Base-by-base conservation (phyloP, 2,797 vertebrate species). In the Melanotaenia parkinsoni region DNA sequence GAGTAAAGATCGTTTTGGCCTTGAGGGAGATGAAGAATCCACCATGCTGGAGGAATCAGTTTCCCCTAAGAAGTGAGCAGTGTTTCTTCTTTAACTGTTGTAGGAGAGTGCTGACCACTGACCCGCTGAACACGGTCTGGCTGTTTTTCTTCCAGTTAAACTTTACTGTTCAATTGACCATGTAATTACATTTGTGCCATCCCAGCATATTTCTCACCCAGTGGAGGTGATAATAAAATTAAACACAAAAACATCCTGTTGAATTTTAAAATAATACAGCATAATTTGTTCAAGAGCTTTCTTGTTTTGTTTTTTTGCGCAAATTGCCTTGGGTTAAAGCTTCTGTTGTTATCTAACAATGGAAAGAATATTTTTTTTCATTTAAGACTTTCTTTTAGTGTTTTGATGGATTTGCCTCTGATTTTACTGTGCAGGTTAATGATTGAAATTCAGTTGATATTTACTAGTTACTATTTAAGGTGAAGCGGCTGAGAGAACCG, bases 31-130 rank as follows among this genome's bases (percentile, higher is more conserved):
- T 77, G 98, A 99, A 76, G 98, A 99, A 63, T 97, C 98, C 59
- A 99, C 98, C 45, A 99, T 99, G 98, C 88, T 99, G 81, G 98
- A 99, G 89, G 98, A 99, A 88, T 99, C 98, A 0, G 96, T 99
- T 85, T 99, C 98, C 51, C 98, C 98, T 0, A 99, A 99, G 91
- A 99, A 99, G 98, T 99, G 92, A 86, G 95, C 82, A 4, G 22
- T 33, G 22, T 64, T 82, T 62, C 0, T 63, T 13, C 45, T 9
- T 62, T 74, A 65, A 78, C 38, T 64, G 9, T 58, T 72, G 32
- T 56, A 7, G 4, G 28, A 61, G 28, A 72, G 45, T 64, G 71
- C 72, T 85, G 80, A 82, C 78, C 51, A 68, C 63, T 33, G 13
- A 71, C 83, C 74, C 56, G 63, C 28, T n/a, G 1, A 65, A 40